Evolutionary conservation across 2,113 vertebrate genomes (phyloP).

Genomic region (Lepidothrix coronata): DNA sequence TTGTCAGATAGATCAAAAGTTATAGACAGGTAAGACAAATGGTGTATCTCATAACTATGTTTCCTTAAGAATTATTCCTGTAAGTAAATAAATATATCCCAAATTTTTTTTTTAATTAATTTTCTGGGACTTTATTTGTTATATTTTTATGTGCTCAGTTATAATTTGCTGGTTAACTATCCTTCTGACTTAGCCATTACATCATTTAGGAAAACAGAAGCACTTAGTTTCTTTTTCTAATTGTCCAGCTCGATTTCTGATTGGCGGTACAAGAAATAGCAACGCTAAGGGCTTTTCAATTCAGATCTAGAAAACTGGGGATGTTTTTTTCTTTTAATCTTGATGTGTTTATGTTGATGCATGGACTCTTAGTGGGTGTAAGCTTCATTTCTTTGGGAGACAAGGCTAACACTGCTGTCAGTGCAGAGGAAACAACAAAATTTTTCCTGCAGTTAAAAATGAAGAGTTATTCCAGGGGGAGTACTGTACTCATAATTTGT

Average conservation of each 20-base stretch:
- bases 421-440: not conserved
- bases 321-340: not conserved
- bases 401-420: not conserved
- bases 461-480: not conserved
- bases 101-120: not conserved
- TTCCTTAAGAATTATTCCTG: not conserved
- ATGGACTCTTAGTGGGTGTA: not conserved
- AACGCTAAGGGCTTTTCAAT: not conserved
- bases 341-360: not conserved
- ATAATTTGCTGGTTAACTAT: not conserved
- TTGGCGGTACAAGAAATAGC: not conserved
- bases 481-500: not conserved
- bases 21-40: not conserved
- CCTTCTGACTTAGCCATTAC: not conserved
- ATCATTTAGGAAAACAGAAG: not conserved
- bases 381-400: not conserved
- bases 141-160: not conserved
- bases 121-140: not conserved
- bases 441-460: not conserved
- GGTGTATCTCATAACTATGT: not conserved
- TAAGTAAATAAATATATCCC: not conserved
- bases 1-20: not conserved
- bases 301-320: not conserved
- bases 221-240: not conserved
- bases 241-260: not conserved